phyloP scores from a whole-genome alignment of 2,797 vertebrate species.

The Cyclura pinguis region DNA sequence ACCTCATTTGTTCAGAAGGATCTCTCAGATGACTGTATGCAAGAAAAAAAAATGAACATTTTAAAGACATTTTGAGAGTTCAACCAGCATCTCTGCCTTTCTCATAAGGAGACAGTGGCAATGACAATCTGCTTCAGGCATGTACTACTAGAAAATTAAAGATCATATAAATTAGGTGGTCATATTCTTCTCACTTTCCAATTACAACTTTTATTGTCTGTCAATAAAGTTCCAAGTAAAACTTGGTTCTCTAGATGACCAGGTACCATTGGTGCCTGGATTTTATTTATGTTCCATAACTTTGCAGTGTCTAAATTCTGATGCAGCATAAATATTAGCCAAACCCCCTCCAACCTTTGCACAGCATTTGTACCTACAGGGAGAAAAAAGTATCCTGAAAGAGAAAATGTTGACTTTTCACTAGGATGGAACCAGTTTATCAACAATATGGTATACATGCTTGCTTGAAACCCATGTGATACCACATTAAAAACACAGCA shows the following conservation, averaged over 20 bases:
- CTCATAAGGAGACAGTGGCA: constrained; percentile 63
- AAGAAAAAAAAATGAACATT: constrained; percentile 59
- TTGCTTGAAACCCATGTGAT: constrained; percentile 32
- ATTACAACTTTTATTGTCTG: constrained; percentile 80
- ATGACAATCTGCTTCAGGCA: constrained; percentile 71
- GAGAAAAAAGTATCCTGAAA: constrained; percentile 40
- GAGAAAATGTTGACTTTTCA: not conserved
- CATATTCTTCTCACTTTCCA: constrained; percentile 70
- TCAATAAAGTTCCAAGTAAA: constrained; percentile 77
- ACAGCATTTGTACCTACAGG: constrained; percentile 33
- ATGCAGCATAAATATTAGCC: constrained; percentile 60
- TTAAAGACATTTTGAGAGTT: constrained; percentile 56
- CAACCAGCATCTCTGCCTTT: constrained; percentile 49
- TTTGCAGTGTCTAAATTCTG: constrained; percentile 63
- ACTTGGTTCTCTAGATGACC: constrained; percentile 71
- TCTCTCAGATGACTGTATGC: constrained; percentile 42
- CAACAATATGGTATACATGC: fast-evolving
- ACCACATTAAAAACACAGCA: constrained; percentile 25
- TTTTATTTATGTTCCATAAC: constrained; percentile 59
- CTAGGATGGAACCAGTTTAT: constrained; percentile 23
- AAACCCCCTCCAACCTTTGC: constrained; percentile 49
- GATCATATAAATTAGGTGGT: constrained; percentile 73
- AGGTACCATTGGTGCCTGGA: constrained; percentile 65
- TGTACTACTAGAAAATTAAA: constrained; percentile 74
- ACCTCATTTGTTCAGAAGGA: constrained; percentile 29